Percentiles rank a stretch among this genome's conserved stretches.
Conservation (phyloP, 2,888 invertebrate species). For the Heterodera filipjevi region DNA sequence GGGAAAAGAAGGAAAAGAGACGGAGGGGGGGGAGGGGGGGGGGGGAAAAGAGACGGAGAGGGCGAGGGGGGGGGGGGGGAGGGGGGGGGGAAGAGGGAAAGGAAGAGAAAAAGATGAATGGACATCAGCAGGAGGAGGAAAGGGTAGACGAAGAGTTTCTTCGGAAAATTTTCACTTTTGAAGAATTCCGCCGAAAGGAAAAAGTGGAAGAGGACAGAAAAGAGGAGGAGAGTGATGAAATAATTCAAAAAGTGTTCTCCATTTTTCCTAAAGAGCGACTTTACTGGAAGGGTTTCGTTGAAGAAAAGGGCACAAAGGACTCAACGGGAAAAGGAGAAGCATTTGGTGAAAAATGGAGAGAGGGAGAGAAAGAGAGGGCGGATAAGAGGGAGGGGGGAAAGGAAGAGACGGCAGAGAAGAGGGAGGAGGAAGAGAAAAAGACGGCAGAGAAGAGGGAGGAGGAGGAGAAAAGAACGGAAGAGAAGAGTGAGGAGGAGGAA, state of each 20-base stretch:
- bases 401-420: too few species aligned
- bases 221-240: not conserved
- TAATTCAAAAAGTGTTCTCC: slow-evolving; percentile 14
- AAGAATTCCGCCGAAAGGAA: not conserved
- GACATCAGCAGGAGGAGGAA: not conserved
- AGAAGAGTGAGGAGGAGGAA: too few species aligned
- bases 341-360: not conserved
- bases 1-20: not conserved
- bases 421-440: too few species aligned
- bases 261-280: slow-evolving; percentile 20
- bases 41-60: not conserved
- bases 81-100: too few species aligned
- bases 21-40: not conserved
- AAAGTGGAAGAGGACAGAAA: not conserved
- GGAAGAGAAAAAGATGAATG: too few species aligned
- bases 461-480: too few species aligned
- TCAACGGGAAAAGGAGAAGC: not conserved
- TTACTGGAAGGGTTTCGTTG: not conserved
- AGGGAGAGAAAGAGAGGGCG: not conserved
- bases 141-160: not conserved
- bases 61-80: not conserved
- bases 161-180: not conserved
- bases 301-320: not conserved
- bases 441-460: not conserved
- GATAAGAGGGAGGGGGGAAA: not conserved